phyloP scores from a whole-genome alignment of 2,888 invertebrate genomes.

The Rhamnusium bicolor region DNA sequence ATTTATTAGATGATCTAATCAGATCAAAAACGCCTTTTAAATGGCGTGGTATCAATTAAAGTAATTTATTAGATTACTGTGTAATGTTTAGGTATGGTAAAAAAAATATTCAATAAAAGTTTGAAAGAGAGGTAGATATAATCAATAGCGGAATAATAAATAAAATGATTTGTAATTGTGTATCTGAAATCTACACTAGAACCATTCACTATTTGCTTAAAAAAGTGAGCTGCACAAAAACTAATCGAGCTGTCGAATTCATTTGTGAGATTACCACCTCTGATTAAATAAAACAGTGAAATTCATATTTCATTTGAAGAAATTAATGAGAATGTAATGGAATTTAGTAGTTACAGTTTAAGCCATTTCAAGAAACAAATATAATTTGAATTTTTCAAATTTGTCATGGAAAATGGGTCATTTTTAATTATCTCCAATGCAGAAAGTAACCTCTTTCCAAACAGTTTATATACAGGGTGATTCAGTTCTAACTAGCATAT shows the following conservation, averaged over 20 bases:
- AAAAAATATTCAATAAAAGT: conserved; percentile 34
- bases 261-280: neutral
- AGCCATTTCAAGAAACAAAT: too few relatives aligned
- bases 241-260: neutral
- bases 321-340: neutral
- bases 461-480: too few relatives aligned
- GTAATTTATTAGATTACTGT: conserved; percentile 17
- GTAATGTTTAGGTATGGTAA: neutral
- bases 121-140: conserved; percentile 9
- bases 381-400: too few relatives aligned
- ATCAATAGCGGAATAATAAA: conserved; percentile 17
- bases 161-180: conserved; percentile 10
- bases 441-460: too few relatives aligned
- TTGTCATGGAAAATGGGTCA: too few relatives aligned
- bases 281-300: neutral
- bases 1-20: conserved; percentile 19
- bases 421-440: too few relatives aligned
- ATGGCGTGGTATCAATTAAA: conserved; percentile 24
- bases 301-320: neutral
- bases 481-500: too few relatives aligned
- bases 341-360: too few relatives aligned
- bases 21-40: conserved; percentile 19
- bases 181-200: neutral
- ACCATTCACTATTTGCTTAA: conserved; percentile 18
- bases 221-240: conserved; percentile 1